Evolutionary conservation across 37 sponge, comb jelly and placozoan species (phyloP), one percentile per base, ranked within the genome.

Genomic region (Agelas oroides): DNA sequence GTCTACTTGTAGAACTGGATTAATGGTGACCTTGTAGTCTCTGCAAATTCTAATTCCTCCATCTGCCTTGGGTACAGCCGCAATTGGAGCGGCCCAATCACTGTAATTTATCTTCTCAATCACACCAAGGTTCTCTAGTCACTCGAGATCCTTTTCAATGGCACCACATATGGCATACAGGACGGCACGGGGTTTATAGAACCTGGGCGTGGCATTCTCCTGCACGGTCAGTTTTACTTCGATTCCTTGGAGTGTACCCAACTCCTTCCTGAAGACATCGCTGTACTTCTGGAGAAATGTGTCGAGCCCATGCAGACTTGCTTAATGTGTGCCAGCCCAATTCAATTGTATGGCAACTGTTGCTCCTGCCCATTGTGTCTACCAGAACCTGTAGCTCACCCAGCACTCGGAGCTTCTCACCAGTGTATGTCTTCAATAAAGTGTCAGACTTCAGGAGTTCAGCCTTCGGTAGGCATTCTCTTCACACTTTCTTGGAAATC

Each of bases 1-100:
- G 13, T 84, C 79, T 33, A 57, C 52, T 19, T 59, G n/a, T 31
- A 37, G 31, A 13, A 63, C 78, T 15, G 25, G 63, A 65, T 79
- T 86, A 24, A 86, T 72, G 24, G 86, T 80, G 24, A 86, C 69
- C 32, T 87, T 81, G 37, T 74, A 84, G 58, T 87, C 88, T 53
- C 88, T 82, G 71, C 82, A 87, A 24, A 87, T 72, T 18, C 82
- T 62, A 8, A 87, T 17, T 23, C 66, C 18, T 15, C 76, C 82
- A 74, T 82, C 74, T 1, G 36, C 14, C 56, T 82, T 69, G 14
- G 17, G 21, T 14, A 82, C 83, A 17, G 57, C 17, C 25, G 72
- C 83, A 19, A 82, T 75, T 16, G 83, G 83, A 21, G 72, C 60
- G 19, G 83, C 83, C 71, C 72, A 82, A 12, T 82, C 72, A 6